Evolutionary conservation across 2,113 vertebrate species (phyloP), one percentile per base, ranked within the genome.

Genomic region (Philantomba maxwellii): DNA sequence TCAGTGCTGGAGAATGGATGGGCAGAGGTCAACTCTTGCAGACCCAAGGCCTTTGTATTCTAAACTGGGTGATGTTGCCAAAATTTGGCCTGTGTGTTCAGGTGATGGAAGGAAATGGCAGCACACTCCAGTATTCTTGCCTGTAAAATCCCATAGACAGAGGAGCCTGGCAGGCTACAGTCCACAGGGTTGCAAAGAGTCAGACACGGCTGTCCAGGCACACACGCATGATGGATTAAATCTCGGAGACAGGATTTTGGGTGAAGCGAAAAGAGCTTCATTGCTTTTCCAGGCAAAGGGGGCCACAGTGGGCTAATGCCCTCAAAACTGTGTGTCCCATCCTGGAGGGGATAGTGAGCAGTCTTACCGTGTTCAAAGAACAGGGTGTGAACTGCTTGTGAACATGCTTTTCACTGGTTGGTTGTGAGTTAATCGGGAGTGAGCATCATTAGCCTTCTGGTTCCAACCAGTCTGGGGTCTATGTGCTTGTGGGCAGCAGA

Each of bases 161-260:
- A 43, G 70, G 39, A 26, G 70, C 36, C 70, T 43, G 70, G 12
- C 12, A 14, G 70, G 12, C 36, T 26, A 43, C 12, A 43, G 36
- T 43, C 23, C 70, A 75, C 23, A 26, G 36, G 23, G 23, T 43
- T 43, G 6, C 70, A 75, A 43, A 43, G 36, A 75, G 23, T 75
- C 36, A 75, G 23, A 43, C 21, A 43, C 0, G 12, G 7, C 23
- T 75, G 36, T 43, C 5, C 23, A 14, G 70, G 70, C 23, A 13
- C 36, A 75, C 36, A 14, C 0, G 1, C 36, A 26, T 0, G 0
- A 4, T 43, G 36, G 45, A 12, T 51, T 51, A 80, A 80, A 21
- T 49, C 9, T 49, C 5, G 0, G 45, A 80, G 45, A 33, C 45
- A 51, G 28, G 51, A 28, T 80, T 80, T 49, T 49, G 45, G 2